Base-by-base conservation (phyloP, 2,113 vertebrate species). In the Tichodroma muraria region DNA sequence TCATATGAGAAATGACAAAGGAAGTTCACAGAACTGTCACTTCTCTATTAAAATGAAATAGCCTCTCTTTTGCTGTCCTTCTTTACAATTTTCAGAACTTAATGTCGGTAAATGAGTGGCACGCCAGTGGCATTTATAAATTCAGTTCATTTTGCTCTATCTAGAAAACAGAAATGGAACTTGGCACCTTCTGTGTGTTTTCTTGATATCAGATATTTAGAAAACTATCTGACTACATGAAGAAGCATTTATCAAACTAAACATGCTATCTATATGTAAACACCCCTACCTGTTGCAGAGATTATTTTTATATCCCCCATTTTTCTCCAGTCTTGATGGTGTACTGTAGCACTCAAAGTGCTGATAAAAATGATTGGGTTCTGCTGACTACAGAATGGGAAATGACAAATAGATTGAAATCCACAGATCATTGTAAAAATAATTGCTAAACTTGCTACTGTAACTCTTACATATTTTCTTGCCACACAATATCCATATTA, bases 21-120 rank as follows among this genome's bases (percentile, higher is more conserved):
- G 97, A 97, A 97, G 96, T 90, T 96, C 96, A 97, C 63, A 81
- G 69, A 90, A 91, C 80, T 89, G 68, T 96, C 94, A 95, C 47
- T 94, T 85, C 64, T 94, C 9, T 87, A 94, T 96, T 96, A 96
- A 96, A 96, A 96, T 92, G n/a, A 97, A 97, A 97, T 87, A 80
- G 79, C 54, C 81, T 96, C 69, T 89, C 61, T 2, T 97, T 95
- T 96, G 65, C 79, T 40, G 10, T 75, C 35, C 52, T 93, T 83
- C 85, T 81, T 91, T 85, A 88, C 93, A 83, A 89, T 96, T 97
- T 97, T 96, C 90, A 82, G 90, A 86, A 88, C 21, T 93, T 97
- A 91, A 95, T 96, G 76, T 87, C 27, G n/a, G 33, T 68, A 85
- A 92, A 80, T 4, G 35, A 57, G 45, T 56, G 73, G 76, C 49